Percentiles rank a stretch among this genome's conserved stretches.
phyloP scores from a whole-genome alignment of 30 jellyfish, hydroid and myxozoan genomes.

The Mastigias papua region DNA sequence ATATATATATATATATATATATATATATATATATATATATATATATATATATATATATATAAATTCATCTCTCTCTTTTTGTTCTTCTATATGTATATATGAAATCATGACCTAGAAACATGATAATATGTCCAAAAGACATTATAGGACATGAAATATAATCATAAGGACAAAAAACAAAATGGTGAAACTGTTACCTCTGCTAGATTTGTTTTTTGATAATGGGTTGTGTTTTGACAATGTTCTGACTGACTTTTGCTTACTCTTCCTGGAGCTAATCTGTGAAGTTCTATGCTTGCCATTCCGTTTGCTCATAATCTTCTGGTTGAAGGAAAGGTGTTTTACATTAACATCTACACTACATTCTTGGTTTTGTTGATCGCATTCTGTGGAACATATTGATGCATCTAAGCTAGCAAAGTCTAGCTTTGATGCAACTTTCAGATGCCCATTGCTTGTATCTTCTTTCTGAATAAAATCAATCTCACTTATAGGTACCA shows the following conservation, averaged over 20 bases:
- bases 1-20: too few species aligned
- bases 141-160: too few species aligned
- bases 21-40: too few species aligned
- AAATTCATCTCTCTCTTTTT: too few species aligned
- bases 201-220: background rate
- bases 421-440: background rate
- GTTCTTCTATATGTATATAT: too few species aligned
- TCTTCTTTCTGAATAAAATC: background rate
- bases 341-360: background rate
- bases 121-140: too few species aligned
- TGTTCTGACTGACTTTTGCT: background rate
- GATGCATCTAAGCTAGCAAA: too few species aligned
- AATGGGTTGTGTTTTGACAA: background rate
- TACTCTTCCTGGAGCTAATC: background rate
- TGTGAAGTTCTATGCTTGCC: background rate
- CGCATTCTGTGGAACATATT: too few species aligned
- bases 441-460: background rate
- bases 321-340: background rate
- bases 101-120: too few species aligned
- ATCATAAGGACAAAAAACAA: too few species aligned
- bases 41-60: too few species aligned
- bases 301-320: background rate
- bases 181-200: too few species aligned
- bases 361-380: background rate
- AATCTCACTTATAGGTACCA: background rate